Percentiles rank a stretch among this genome's conserved stretches.
Evolutionary conservation across 92 coral and sea anemone genomes (phyloP).

Genomic region (Phenganax marumi): DNA sequence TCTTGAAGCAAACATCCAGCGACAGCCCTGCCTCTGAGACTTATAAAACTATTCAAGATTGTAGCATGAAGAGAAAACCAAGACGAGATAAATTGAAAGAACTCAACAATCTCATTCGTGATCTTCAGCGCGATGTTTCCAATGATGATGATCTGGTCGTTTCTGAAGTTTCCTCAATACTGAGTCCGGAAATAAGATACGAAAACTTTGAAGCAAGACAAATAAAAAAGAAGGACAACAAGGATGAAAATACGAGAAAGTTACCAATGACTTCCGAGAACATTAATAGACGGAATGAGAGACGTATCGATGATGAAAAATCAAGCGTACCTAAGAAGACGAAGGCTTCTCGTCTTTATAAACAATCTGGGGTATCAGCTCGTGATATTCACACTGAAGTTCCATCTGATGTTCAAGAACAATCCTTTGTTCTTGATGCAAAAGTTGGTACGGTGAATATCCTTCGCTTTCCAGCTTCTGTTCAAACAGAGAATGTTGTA

Average conservation of each 20-base stretch:
- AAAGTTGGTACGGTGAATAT: conserved; percentile 40
- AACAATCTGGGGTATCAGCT: conserved; percentile 20
- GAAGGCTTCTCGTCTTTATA: neutral
- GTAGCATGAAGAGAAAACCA: neutral
- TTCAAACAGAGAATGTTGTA: conserved; percentile 25
- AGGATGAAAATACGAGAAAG: neutral
- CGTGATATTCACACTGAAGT: conserved; percentile 37
- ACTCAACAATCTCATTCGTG: conserved; percentile 34
- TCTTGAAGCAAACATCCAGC: conserved; percentile 8
- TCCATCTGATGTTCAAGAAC: conserved; percentile 21
- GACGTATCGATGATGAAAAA: neutral
- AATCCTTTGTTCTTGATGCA: conserved; percentile 18
- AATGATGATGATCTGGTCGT: conserved; percentile 83
- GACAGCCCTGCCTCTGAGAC: conserved; percentile 20
- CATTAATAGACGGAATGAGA: neutral
- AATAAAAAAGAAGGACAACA: neutral
- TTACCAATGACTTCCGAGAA: neutral
- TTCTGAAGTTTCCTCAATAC: conserved; percentile 68
- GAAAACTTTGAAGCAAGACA: conserved; percentile 32
- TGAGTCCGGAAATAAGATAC: conserved; percentile 25
- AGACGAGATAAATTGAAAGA: conserved; percentile 38
- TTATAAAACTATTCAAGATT: conserved; percentile 9
- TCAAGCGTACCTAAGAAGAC: neutral
- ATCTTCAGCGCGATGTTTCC: conserved; percentile 56
- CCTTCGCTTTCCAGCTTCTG: conserved; percentile 39